Conservation (phyloP, 2,888 invertebrate genomes). For the Boloria selene region DNA sequence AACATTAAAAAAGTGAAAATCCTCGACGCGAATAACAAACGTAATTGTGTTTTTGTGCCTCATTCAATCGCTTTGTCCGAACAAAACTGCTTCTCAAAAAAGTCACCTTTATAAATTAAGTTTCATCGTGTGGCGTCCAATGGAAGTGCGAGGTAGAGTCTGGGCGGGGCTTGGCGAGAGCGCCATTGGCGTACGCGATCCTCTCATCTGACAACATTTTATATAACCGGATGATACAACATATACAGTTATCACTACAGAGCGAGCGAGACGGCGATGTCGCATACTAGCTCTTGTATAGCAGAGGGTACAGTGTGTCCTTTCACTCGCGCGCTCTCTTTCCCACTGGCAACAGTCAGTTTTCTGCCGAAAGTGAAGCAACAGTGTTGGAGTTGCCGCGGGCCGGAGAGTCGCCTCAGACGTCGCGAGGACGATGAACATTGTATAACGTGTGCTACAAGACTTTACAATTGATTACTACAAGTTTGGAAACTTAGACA, state of each 20-base stretch:
- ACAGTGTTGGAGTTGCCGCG: slow-evolving; percentile 71
- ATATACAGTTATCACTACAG: slow-evolving; percentile 79
- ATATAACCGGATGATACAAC: slow-evolving; percentile 82
- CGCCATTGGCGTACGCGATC: slow-evolving; percentile 59
- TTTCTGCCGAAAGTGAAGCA: slow-evolving; percentile 69
- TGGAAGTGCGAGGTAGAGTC: slow-evolving; percentile 44
- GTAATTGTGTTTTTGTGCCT: slow-evolving; percentile 79
- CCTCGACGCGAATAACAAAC: slow-evolving; percentile 75
- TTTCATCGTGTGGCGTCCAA: slow-evolving; percentile 72
- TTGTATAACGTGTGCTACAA: slow-evolving; percentile 32
- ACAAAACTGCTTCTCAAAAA: slow-evolving; percentile 76
- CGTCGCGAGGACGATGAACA: slow-evolving; percentile 42
- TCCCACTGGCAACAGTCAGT: slow-evolving; percentile 65
- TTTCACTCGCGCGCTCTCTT: slow-evolving; percentile 64
- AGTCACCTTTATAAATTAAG: slow-evolving; percentile 82
- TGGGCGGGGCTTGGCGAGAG: slow-evolving; percentile 57
- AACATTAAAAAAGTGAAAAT: slow-evolving; percentile 62
- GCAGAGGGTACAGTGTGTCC: slow-evolving; percentile 61
- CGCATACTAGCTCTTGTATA: no score
- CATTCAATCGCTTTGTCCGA: slow-evolving; percentile 75
- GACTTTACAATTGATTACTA: slow-evolving; percentile 28
- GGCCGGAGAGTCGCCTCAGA: slow-evolving; percentile 59
- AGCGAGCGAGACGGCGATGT: slow-evolving; percentile 63
- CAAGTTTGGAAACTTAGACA: slow-evolving; percentile 63
- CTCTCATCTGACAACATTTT: slow-evolving; percentile 78